These are phyloP conservation scores for Fragum fragum DNA, from an alignment of 2,888 invertebrate genomes.

Conservation along the genomic window DNA sequence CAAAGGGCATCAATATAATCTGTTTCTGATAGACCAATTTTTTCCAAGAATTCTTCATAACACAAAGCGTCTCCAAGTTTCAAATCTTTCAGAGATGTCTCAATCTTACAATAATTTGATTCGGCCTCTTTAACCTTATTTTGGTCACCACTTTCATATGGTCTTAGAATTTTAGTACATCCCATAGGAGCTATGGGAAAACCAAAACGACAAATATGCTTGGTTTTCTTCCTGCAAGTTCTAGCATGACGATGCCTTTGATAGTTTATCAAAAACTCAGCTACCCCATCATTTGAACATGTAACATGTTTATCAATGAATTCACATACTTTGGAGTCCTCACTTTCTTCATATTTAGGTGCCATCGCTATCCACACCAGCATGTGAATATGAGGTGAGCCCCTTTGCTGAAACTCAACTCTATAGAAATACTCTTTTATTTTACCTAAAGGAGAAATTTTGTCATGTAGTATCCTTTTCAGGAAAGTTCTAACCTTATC, in stretches of 20 bases:
- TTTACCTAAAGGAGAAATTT: constrained; percentile 53
- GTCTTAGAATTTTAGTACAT: constrained; percentile 55
- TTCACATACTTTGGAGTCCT: too few relatives aligned
- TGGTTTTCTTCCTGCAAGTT: constrained; percentile 58
- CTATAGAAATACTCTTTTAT: constrained; percentile 64
- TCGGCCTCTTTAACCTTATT: too few relatives aligned
- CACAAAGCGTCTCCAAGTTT: too few relatives aligned
- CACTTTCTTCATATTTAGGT: too few relatives aligned
- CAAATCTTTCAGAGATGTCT: too few relatives aligned
- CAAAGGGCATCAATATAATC: too few relatives aligned
- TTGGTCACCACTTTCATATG: constrained; percentile 42
- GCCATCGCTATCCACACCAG: constrained; percentile 53
- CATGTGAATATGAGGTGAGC: constrained; percentile 64
- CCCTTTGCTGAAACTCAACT: constrained; percentile 67
- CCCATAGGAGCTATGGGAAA: constrained; percentile 67
- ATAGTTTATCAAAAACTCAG: constrained; percentile 44
- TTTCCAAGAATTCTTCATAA: too few relatives aligned
- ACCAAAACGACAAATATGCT: constrained; percentile 60
- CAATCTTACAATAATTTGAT: too few relatives aligned
- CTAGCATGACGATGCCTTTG: constrained; percentile 60
- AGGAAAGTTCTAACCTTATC: constrained; percentile 55
- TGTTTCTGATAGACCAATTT: too few relatives aligned
- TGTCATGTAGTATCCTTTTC: constrained; percentile 44
- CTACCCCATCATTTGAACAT: constrained; percentile 46
- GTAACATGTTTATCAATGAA: constrained; percentile 65